Evolutionary conservation across 2,888 invertebrate species (phyloP).

Genomic region (Entomobrya proxima): DNA sequence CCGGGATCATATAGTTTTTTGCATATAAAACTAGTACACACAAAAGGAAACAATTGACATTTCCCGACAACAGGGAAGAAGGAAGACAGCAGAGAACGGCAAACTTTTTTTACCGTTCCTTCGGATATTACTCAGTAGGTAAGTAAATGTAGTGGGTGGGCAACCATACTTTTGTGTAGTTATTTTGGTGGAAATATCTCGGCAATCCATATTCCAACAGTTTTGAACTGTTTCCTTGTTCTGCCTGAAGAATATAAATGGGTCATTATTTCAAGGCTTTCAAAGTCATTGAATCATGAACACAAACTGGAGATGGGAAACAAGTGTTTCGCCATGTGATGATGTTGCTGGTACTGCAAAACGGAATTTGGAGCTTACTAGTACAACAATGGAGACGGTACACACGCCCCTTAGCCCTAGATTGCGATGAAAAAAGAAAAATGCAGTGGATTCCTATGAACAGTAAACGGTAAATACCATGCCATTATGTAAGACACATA

Average conservation of each 20-base stretch:
- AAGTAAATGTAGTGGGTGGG: background rate
- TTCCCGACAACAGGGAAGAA: too few relatives aligned
- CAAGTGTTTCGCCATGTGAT: background rate
- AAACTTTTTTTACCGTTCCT: too few relatives aligned
- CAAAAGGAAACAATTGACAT: too few relatives aligned
- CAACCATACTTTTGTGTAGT: background rate
- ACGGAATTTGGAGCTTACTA: too few relatives aligned
- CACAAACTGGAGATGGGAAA: background rate
- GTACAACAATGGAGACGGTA: conserved; percentile 22
- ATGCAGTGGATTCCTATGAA: background rate
- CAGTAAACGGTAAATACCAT: background rate
- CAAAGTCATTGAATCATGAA: background rate
- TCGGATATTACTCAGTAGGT: too few relatives aligned
- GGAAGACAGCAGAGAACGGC: too few relatives aligned
- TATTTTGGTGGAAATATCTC: background rate
- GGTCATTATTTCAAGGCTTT: conserved; percentile 19
- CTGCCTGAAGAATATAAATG: conserved; percentile 44
- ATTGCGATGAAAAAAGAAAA: background rate
- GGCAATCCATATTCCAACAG: background rate
- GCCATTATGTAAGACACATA: background rate
- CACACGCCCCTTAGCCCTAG: background rate
- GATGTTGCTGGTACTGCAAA: background rate
- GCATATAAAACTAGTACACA: too few relatives aligned
- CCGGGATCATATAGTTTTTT: background rate
- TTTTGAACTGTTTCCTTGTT: conserved; percentile 21